Evolutionary conservation across 2,888 invertebrate species (phyloP).

Genomic region (Apomyelois bistriatella): DNA sequence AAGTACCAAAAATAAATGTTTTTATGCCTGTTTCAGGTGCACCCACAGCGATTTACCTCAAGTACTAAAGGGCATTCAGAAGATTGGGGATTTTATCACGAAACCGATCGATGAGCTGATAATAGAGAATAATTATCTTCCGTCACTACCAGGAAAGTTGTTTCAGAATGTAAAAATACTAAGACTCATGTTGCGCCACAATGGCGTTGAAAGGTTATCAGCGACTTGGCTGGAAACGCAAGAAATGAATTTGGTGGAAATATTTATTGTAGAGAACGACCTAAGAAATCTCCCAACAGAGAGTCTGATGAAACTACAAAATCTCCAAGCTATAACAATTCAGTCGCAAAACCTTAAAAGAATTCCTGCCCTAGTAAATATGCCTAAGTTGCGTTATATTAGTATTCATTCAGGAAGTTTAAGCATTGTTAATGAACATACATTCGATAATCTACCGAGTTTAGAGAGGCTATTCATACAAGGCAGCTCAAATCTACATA

Average conservation of each 20-base stretch:
- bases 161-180: slow-evolving; percentile 88
- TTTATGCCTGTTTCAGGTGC: slow-evolving; percentile 82
- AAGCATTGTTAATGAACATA: slow-evolving; percentile 82
- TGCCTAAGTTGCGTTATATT: slow-evolving; percentile 86
- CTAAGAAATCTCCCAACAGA: slow-evolving; percentile 88
- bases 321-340: slow-evolving; percentile 90
- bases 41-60: slow-evolving; percentile 93
- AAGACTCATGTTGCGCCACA: slow-evolving; percentile 90
- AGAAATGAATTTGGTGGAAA: slow-evolving; percentile 87
- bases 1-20: not conserved
- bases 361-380: slow-evolving; percentile 85
- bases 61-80: slow-evolving; percentile 86
- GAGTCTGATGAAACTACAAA: slow-evolving; percentile 85
- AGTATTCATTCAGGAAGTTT: slow-evolving; percentile 85
- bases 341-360: slow-evolving; percentile 88
- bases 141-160: slow-evolving; percentile 90
- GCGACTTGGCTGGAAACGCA: slow-evolving; percentile 90
- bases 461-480: slow-evolving; percentile 88
- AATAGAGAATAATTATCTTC: slow-evolving; percentile 91
- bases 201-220: slow-evolving; percentile 89
- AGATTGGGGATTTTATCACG: slow-evolving; percentile 82
- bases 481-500: slow-evolving; percentile 83
- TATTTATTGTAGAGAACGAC: slow-evolving; percentile 91
- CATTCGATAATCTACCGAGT: slow-evolving; percentile 85
- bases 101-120: slow-evolving; percentile 91